Conservation (phyloP, 2,113 vertebrate species). For the Globicephala melas region DNA sequence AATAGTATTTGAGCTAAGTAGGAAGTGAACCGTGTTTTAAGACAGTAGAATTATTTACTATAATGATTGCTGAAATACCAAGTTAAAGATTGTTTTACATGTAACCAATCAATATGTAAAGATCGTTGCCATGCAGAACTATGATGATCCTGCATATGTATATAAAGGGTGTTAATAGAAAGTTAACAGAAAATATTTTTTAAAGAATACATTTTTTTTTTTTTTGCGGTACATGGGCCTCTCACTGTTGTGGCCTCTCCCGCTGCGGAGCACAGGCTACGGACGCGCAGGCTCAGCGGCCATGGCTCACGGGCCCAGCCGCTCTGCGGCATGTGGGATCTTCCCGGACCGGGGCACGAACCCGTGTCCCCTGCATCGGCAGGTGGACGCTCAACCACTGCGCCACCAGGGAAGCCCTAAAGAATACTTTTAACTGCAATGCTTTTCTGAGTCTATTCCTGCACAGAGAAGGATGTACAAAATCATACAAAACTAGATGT, state of each 20-base stretch:
- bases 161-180: not conserved
- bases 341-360: no score
- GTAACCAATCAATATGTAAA: not conserved
- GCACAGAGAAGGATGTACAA: not conserved
- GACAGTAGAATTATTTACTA: not conserved
- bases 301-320: no score
- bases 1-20: not conserved
- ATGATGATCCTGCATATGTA: not conserved
- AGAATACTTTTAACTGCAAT: not conserved
- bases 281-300: no score
- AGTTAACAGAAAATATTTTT: not conserved
- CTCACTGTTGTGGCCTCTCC: no score
- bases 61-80: not conserved
- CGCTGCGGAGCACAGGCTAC: no score
- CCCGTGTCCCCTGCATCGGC: no score
- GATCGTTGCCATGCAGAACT: not conserved
- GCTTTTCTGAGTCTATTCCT: not conserved
- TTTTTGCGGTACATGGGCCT: no score
- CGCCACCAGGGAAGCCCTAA: not conserved
- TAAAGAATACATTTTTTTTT: not conserved
- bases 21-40: not conserved
- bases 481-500: not conserved
- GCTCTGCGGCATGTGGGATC: no score
- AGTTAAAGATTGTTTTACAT: not conserved
- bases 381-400: no score